Evolutionary conservation across 2,113 vertebrate species (phyloP), one percentile per base, ranked within the genome.

Genomic region (Bungarus multicinctus): DNA sequence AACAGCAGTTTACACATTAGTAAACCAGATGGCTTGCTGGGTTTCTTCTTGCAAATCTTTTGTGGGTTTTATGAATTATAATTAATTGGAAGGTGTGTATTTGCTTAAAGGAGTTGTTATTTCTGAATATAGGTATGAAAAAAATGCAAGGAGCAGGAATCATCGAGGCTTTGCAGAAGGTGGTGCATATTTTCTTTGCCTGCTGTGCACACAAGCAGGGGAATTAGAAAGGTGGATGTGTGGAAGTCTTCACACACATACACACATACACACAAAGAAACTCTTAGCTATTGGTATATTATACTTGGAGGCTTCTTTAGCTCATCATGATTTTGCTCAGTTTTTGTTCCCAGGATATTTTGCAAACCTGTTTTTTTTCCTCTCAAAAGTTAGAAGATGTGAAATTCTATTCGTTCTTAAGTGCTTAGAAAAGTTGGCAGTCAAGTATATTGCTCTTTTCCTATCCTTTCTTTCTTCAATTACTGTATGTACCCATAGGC

Each of bases 361-460:
- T 85, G 94, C 94, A 93, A 93, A 86, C 81, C 94, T 95, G 57
- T 90, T 58, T 43, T 57, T 43, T 93, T 39, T 91, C 94, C 94
- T 54, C 91, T 22, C 2, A 50, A 43, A 95, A 96, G 90, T 91
- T 95, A 94, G 94, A 94, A 97, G 94, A 94, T 94, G 92, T 96
- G 94, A 97, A 97, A 96, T 96, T 96, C 94, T 95, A 92, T 94
- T 96, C 94, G 85, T 94, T 90, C 95, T 97, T 95, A 95, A 95
- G 95, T 95, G 95, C 96, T 95, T 94, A 95, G 92, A 93, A 89
- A 58, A 3, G 0, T 23, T 95, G 95, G 95, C 94, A 95, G 94
- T 96, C 95, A 95, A 96, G 96, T 95, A 94, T 88, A 94, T 95
- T 96, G 91, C 93, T 93, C 88, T 95, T 93, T 95, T 94, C 60